Evolutionary conservation across 2,797 vertebrate species (phyloP).

Genomic region (Crossoptilon crossoptilon): DNA sequence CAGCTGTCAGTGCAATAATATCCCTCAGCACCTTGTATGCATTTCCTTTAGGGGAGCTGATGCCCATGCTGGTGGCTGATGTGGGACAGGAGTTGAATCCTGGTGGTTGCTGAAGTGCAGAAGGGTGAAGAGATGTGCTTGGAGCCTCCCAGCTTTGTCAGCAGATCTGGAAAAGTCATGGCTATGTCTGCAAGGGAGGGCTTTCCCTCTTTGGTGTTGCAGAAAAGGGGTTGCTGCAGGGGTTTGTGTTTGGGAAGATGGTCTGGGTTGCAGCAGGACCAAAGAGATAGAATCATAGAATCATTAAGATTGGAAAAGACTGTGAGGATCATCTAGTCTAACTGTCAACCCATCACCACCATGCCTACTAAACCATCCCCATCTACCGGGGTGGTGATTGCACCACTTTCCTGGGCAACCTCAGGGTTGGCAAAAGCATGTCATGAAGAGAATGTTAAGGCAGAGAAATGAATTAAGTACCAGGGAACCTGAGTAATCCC

Average conservation of each 20-base stretch:
- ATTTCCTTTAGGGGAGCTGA: background rate
- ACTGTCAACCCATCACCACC: too few species aligned
- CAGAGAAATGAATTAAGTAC: background rate
- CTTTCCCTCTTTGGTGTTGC: background rate
- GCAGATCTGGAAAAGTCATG: background rate
- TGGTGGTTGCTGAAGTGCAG: background rate
- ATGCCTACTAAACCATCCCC: too few species aligned
- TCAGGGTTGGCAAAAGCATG: background rate
- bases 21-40: background rate
- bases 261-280: background rate
- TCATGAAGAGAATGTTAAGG: background rate
- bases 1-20: background rate
- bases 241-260: background rate
- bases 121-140: background rate
- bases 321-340: too few species aligned
- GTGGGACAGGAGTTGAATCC: rapidly evolving
- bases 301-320: too few species aligned
- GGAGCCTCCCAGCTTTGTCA: background rate
- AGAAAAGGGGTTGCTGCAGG: background rate
- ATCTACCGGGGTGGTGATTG: too few species aligned
- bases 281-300: too few species aligned
- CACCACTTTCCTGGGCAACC: too few species aligned
- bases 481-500: background rate
- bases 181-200: background rate
- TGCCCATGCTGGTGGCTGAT: rapidly evolving